Percentiles rank a stretch among this genome's conserved stretches.
Conservation (phyloP, 35 echinoderm and acorn worm genomes). For the Anneissia japonica region DNA sequence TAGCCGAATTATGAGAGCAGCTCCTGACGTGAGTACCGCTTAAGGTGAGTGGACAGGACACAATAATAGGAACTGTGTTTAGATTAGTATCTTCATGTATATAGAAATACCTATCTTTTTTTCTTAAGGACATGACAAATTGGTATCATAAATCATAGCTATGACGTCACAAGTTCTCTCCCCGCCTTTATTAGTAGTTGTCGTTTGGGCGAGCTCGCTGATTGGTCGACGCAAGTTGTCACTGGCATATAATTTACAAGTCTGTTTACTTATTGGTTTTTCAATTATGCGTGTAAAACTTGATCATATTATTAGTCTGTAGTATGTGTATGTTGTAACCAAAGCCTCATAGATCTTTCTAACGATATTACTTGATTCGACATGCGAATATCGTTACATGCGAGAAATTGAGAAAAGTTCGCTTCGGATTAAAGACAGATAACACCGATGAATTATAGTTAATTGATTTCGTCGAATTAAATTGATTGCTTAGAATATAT, state of each 20-base stretch:
- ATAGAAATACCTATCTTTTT: slow-evolving; percentile 2
- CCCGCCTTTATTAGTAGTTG: neutral
- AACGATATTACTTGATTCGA: neutral
- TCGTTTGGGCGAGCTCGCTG: neutral
- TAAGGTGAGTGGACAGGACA: neutral
- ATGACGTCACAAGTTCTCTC: neutral
- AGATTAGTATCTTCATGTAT: neutral
- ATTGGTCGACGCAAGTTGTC: neutral
- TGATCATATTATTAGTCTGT: neutral
- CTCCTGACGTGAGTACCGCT: neutral
- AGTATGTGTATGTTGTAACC: neutral
- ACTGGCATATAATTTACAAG: neutral
- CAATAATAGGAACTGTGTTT: neutral
- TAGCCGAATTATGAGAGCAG: neutral
- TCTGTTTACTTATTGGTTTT: slow-evolving; percentile 2
- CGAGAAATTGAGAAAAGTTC: neutral
- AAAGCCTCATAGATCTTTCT: neutral
- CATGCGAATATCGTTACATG: neutral
- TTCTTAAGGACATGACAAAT: neutral
- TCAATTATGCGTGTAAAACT: neutral
- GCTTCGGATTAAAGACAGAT: neutral
- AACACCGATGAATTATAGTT: neutral
- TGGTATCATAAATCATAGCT: neutral
- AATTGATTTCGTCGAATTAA: neutral
- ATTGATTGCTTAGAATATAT: neutral